Conservation (phyloP, 2,797 vertebrate species). For the Coregonus suidteri region DNA sequence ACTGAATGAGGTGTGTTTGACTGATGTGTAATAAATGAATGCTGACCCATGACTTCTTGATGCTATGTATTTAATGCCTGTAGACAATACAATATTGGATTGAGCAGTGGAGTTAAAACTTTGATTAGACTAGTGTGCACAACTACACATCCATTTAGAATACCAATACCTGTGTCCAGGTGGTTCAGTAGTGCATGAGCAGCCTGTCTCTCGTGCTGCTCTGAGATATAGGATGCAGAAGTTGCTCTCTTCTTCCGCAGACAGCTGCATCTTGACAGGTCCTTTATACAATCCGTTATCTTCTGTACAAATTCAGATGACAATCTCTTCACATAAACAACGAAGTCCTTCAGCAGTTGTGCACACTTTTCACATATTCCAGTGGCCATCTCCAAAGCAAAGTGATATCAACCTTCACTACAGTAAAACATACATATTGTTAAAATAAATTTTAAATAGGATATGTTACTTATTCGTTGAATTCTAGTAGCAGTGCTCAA, state of each 20-base stretch:
- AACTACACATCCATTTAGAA: too few species aligned
- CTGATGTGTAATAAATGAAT: constrained; percentile 72
- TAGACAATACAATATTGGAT: constrained; percentile 59
- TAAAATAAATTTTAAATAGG: too few species aligned
- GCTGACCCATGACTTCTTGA: constrained; percentile 70
- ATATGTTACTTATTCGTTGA: neutral
- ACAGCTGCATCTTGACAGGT: constrained; percentile 68
- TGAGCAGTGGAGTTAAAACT: too few species aligned
- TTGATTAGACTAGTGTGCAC: too few species aligned
- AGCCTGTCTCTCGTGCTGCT: constrained; percentile 46
- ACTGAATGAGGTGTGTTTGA: neutral
- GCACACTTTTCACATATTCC: constrained; percentile 71
- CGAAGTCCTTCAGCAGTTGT: constrained; percentile 62
- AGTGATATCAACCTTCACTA: neutral
- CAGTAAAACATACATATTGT: neutral
- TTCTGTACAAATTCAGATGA: constrained; percentile 53
- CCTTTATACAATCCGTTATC: constrained; percentile 61
- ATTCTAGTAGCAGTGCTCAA: too few species aligned
- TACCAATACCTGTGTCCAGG: constrained; percentile 61
- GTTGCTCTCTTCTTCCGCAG: constrained; percentile 44
- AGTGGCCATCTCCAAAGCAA: constrained; percentile 54
- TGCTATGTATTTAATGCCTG: constrained; percentile 59
- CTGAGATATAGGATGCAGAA: constrained; percentile 44
- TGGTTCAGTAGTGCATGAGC: constrained; percentile 55
- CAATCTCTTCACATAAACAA: constrained; percentile 49